Conservation (phyloP, 2,888 invertebrate genomes). For the Linnaemya tessellans region DNA sequence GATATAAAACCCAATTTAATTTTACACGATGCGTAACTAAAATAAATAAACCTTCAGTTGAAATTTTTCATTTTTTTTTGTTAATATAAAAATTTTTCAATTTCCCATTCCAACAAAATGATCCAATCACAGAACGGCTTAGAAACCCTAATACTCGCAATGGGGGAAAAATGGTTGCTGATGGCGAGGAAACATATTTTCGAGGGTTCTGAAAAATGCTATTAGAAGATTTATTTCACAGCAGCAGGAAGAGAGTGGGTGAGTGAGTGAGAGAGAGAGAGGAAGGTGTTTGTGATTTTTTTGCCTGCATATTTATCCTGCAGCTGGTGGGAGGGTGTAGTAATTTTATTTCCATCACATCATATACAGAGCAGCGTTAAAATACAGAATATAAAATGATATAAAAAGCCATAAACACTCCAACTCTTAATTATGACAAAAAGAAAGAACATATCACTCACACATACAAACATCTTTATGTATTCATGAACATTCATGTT, state of each 20-base stretch:
- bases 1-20: conserved; percentile 60
- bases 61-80: conserved; percentile 59
- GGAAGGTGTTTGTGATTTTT: conserved; percentile 15
- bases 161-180: conserved; percentile 54
- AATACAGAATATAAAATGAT: conserved; percentile 39
- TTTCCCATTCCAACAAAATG: conserved; percentile 79
- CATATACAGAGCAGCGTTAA: conserved; percentile 54
- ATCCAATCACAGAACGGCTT: conserved; percentile 81
- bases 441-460: conserved; percentile 15
- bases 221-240: conserved; percentile 76
- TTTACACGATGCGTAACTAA: conserved; percentile 68
- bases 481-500: neutral
- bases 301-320: conserved; percentile 72
- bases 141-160: conserved; percentile 75
- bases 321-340: conserved; percentile 79
- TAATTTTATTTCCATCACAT: conserved; percentile 78
- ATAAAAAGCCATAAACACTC: conserved; percentile 52
- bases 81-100: conserved; percentile 78
- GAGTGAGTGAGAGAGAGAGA: conserved; percentile 18
- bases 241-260: conserved; percentile 2
- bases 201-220: conserved; percentile 43
- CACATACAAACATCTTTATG: neutral
- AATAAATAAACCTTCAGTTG: conserved; percentile 66
- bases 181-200: conserved; percentile 23
- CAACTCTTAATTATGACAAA: conserved; percentile 63